Evolutionary conservation across 2,888 invertebrate genomes (phyloP).

Genomic region (Apodemia hepburni): DNA sequence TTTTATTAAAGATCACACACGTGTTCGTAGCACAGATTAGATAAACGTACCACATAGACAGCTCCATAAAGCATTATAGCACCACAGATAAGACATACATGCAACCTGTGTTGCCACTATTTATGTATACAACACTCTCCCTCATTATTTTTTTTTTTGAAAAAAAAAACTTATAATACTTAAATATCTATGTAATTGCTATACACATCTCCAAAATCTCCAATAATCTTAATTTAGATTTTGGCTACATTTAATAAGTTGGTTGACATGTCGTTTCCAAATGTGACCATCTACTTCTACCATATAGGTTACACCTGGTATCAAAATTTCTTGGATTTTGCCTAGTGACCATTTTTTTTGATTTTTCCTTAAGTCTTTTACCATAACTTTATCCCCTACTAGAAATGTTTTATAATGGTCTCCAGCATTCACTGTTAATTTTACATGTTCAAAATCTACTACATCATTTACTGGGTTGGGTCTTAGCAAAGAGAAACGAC

Average conservation of each 20-base stretch:
- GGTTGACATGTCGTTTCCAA: constrained; percentile 14
- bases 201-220: too few species aligned
- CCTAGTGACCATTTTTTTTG: constrained; percentile 18
- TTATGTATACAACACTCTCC: too few species aligned
- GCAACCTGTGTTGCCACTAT: too few species aligned
- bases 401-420: constrained; percentile 9
- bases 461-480: constrained; percentile 21
- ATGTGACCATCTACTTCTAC: background rate
- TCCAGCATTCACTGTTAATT: background rate
- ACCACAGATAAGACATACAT: too few species aligned
- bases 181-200: too few species aligned
- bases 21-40: too few species aligned
- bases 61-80: too few species aligned
- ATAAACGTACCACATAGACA: too few species aligned
- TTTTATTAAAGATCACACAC: too few species aligned
- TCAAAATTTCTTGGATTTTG: background rate
- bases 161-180: background rate
- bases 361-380: constrained; percentile 19
- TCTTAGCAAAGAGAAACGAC: constrained; percentile 16
- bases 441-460: background rate
- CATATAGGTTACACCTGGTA: background rate
- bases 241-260: constrained; percentile 23
- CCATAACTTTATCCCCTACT: constrained; percentile 24
- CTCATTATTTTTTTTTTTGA: background rate
- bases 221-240: constrained; percentile 19